Conservation (phyloP, 2,888 invertebrate species). For the Rhamnusium bicolor region DNA sequence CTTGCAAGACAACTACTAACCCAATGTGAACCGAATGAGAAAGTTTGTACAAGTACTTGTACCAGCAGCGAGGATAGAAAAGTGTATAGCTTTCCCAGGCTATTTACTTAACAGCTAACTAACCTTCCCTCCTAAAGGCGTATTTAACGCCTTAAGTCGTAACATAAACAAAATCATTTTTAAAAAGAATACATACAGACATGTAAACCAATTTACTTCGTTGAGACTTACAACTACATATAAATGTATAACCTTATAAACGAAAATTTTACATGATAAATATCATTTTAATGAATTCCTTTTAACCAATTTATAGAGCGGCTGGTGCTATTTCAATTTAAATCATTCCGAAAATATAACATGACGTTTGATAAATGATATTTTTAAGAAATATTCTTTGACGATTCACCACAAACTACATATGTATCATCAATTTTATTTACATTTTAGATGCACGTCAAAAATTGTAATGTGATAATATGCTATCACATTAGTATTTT, state of each 20-base stretch:
- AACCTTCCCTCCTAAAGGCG: no score
- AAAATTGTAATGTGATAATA: not conserved
- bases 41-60: no score
- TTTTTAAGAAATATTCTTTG: constrained; percentile 7
- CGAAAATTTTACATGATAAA: not conserved
- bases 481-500: not conserved
- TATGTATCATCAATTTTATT: constrained; percentile 19
- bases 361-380: constrained; percentile 7
- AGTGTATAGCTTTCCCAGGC: no score
- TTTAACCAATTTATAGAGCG: not conserved
- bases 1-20: no score
- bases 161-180: no score
- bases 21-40: no score
- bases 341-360: not conserved
- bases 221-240: not conserved
- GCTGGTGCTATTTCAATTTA: not conserved
- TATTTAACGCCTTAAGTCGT: no score
- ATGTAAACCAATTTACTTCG: not conserved
- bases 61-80: no score
- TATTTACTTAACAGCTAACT: no score
- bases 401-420: not conserved
- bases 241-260: not conserved
- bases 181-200: no score
- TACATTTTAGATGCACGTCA: not conserved
- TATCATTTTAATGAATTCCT: constrained; percentile 1